These are phyloP conservation scores for Nycteola revayana DNA, from an alignment of 2,888 invertebrate species.

Conservation along the genomic window DNA sequence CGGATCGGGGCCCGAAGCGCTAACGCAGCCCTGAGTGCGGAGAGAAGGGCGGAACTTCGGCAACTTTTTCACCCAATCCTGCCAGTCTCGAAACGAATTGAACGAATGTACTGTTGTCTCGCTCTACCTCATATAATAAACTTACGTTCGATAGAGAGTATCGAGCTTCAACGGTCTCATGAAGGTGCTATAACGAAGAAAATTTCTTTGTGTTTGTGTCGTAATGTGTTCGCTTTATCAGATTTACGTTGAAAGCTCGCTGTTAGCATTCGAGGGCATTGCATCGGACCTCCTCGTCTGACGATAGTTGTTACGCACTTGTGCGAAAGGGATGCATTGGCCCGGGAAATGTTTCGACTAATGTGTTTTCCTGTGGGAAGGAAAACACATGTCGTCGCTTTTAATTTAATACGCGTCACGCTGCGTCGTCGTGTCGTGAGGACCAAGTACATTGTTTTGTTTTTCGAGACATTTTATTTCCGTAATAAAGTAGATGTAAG, in stretches of 20 bases:
- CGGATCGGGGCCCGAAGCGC: conserved; percentile 57
- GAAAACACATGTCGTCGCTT: conserved; percentile 81
- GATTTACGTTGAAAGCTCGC: conserved; percentile 80
- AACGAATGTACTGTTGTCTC: conserved; percentile 40
- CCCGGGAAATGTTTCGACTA: conserved; percentile 75
- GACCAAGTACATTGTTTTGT: conserved; percentile 31
- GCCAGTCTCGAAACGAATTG: conserved; percentile 34
- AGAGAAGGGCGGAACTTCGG: conserved; percentile 65
- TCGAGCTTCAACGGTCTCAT: conserved; percentile 36
- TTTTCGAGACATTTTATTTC: conserved; percentile 30
- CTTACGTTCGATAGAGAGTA: conserved; percentile 37
- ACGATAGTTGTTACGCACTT: conserved; percentile 4
- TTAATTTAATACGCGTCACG: conserved; percentile 81
- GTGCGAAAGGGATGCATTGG: conserved; percentile 48
- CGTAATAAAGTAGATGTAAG: too few species aligned
- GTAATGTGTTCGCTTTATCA: conserved; percentile 79
- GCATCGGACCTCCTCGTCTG: conserved; percentile 49
- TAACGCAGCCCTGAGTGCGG: conserved; percentile 65
- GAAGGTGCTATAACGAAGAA: conserved; percentile 59
- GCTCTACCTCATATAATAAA: conserved; percentile 30
- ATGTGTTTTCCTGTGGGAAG: conserved; percentile 82
- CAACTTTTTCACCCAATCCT: conserved; percentile 74
- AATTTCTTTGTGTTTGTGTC: conserved; percentile 74
- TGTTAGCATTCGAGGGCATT: conserved; percentile 73
- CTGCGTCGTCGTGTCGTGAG: conserved; percentile 65